Conservation (phyloP, 2,888 invertebrate genomes). For the Drosophila crucigera region DNA sequence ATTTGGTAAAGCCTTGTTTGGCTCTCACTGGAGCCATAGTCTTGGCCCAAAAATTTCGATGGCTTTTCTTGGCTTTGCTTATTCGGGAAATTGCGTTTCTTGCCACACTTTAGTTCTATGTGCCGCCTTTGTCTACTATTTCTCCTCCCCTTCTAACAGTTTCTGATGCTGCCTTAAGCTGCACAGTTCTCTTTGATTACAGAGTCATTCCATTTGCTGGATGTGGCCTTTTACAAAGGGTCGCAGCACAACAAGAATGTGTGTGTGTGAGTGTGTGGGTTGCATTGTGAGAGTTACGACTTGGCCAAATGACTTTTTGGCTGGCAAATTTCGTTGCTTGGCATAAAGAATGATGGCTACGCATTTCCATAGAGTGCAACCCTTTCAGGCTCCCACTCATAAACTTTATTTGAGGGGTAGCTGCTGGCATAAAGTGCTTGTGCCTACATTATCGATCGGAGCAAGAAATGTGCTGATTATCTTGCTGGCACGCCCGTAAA, state of each 20-base stretch:
- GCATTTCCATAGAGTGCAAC: conserved; percentile 30
- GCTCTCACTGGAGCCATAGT: conserved; percentile 21
- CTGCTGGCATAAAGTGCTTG: background rate
- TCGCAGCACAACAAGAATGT: conserved; percentile 16
- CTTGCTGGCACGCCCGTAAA: conserved; percentile 18
- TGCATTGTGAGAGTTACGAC: conserved; percentile 63
- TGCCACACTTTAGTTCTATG: conserved; percentile 36
- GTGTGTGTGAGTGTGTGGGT: conserved; percentile 34
- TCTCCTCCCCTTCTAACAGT: background rate
- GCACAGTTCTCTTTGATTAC: conserved; percentile 63
- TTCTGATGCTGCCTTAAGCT: conserved; percentile 55
- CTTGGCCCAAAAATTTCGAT: conserved; percentile 38
- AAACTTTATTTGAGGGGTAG: conserved; percentile 18
- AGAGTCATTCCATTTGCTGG: conserved; percentile 22
- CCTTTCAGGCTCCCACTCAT: conserved; percentile 41
- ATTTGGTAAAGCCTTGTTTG: conserved; percentile 51
- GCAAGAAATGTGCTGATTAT: conserved; percentile 16
- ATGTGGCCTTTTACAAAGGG: conserved; percentile 30
- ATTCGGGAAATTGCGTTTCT: conserved; percentile 68
- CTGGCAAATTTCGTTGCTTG: conserved; percentile 48
- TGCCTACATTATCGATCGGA: conserved; percentile 14
- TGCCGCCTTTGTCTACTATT: conserved; percentile 3
- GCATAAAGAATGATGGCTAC: conserved; percentile 48
- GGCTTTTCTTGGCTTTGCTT: conserved; percentile 68
- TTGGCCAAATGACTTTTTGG: conserved; percentile 65